Evolutionary conservation across 2,888 invertebrate genomes (phyloP).

Genomic region (Lottia scabra): DNA sequence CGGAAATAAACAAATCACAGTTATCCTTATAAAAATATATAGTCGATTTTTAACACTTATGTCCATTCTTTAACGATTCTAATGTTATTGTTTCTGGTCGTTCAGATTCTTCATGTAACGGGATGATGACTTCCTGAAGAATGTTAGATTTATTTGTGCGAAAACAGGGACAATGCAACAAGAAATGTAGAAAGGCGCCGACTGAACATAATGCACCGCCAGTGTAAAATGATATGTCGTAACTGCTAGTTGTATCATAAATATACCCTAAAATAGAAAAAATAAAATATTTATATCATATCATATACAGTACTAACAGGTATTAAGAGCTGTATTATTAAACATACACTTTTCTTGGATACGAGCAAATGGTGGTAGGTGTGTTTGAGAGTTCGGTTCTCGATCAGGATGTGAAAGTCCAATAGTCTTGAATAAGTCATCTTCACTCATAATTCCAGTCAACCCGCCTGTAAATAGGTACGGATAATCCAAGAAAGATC

Average conservation of each 20-base stretch:
- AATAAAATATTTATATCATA: neutral
- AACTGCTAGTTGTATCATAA: slow-evolving; percentile 87
- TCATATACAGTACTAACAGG: neutral
- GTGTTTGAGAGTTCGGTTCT: too few species aligned
- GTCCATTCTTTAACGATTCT: neutral
- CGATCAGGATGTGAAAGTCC: too few species aligned
- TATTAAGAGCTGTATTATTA: too few species aligned
- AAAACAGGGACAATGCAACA: slow-evolving; percentile 62
- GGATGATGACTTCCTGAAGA: neutral
- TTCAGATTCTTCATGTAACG: neutral
- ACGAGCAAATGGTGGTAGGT: too few species aligned
- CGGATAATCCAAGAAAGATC: too few species aligned
- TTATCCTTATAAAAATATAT: too few species aligned
- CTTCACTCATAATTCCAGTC: too few species aligned
- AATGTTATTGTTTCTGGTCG: neutral
- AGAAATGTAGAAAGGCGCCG: slow-evolving; percentile 82
- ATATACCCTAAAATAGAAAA: slow-evolving; percentile 85
- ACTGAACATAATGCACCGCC: slow-evolving; percentile 89
- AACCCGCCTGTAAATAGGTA: too few species aligned
- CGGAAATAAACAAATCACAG: too few species aligned
- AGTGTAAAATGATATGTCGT: slow-evolving; percentile 91
- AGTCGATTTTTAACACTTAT: too few species aligned
- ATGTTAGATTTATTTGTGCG: neutral
- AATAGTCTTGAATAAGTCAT: too few species aligned
- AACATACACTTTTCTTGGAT: too few species aligned